Base-by-base conservation (phyloP, 2,797 vertebrate species). In the Chaunax sp. region DNA sequence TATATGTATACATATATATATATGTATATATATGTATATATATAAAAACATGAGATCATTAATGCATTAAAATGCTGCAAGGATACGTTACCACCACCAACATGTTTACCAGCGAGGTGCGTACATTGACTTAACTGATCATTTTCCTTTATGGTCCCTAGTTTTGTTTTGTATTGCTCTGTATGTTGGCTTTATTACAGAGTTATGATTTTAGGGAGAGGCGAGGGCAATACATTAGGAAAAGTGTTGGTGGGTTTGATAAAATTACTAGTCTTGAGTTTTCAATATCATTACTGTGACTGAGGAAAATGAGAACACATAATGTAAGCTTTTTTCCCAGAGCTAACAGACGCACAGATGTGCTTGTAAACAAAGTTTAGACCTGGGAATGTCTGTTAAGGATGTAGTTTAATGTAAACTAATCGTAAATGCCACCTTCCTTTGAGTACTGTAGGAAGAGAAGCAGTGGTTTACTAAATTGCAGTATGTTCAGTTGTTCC, bases 1-100 rank as follows among this genome's bases (percentile, higher is more conserved):
- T 72, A 87, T 80, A 84, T 89, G 87, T 87, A 90, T 87, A 90
- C 87, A 91, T 92, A 82, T 91, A 92, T n/a, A n/a, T n/a, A 30
- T 30, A 30, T 30, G 28, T 30, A 30, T 30, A 30, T 30, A 30
- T 30, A 30, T 30, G 5, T 5, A 30, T 5, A 30, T 30, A 30
- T 30, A 30, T 30, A 30, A 5, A 30, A 92, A 92, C 83, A 85
- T 81, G 64, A 78, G 75, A 76, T 89, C 81, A 70, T 83, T 82
- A 51, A 84, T 76, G 78, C 78, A 83, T 86, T 88, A 66, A 74
- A 71, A 78, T 84, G 78, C 76, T 81, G 75, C 77, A 77, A 80
- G 76, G 77, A 74, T 64, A 61, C 3, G 46, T 91, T 94, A 92
- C 62, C 90, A 91, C 88, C 87, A 88, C 72, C 81, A 87, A 82